These are phyloP conservation scores for Cephalophus harveyi DNA, from an alignment of 2,113 vertebrate genomes.

Conservation along the genomic window DNA sequence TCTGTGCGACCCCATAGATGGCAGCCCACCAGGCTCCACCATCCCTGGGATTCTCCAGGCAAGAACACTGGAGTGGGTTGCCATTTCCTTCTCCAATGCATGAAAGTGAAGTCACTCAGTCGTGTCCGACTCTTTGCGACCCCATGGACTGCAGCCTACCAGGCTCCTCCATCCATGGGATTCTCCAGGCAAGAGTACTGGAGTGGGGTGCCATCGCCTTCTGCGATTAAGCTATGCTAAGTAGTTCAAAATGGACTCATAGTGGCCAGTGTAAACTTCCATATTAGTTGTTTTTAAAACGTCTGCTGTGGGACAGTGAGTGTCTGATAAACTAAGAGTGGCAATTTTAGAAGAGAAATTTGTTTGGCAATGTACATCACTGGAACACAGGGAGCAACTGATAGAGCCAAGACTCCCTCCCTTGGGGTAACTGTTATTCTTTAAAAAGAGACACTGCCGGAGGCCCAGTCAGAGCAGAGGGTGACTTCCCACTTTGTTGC, in stretches of 20 bases:
- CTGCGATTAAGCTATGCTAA: background rate
- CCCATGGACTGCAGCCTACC: too few relatives aligned
- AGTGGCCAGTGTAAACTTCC: background rate
- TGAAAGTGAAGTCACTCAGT: too few relatives aligned
- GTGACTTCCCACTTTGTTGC: background rate
- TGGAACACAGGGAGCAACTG: background rate
- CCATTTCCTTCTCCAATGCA: too few relatives aligned
- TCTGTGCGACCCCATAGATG: too few relatives aligned
- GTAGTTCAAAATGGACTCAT: background rate
- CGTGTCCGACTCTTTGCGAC: too few relatives aligned
- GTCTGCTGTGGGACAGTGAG: background rate
- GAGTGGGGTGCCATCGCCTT: too few relatives aligned
- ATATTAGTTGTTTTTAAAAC: background rate
- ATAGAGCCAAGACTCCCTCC: background rate
- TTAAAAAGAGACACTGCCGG: background rate
- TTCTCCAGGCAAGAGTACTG: too few relatives aligned
- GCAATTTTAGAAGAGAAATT: background rate
- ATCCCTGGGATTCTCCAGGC: too few relatives aligned
- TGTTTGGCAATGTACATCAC: background rate
- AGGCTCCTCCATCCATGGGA: too few relatives aligned
- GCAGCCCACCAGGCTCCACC: too few relatives aligned
- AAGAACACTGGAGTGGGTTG: too few relatives aligned
- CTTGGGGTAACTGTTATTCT: background rate
- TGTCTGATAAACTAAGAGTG: background rate
- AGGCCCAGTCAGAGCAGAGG: background rate